Percentiles rank a stretch among this genome's conserved stretches.
phyloP scores from a whole-genome alignment of 2,113 vertebrate species.

The Paratilapia polleni region DNA sequence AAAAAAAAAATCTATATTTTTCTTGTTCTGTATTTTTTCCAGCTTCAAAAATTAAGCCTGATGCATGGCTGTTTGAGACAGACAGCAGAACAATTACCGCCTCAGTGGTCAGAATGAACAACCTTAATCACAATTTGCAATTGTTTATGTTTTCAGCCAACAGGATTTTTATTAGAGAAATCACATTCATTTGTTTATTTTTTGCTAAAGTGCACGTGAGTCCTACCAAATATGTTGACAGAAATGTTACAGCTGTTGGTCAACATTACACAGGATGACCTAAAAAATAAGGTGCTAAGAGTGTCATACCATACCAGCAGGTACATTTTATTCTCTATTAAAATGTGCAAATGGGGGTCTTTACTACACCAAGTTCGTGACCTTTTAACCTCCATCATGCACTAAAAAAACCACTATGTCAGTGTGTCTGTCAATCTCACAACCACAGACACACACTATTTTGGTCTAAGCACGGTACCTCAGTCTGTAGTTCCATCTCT shows the following conservation, averaged over 20 bases:
- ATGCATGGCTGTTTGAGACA: background rate
- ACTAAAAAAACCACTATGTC: background rate
- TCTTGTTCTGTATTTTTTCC: background rate
- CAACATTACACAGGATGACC: background rate
- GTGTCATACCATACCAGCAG: background rate
- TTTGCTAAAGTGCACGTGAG: background rate
- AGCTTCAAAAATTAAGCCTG: background rate
- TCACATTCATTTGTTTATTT: background rate
- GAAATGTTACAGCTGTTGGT: background rate
- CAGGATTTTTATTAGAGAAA: background rate
- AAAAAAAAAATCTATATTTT: background rate
- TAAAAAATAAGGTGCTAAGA: background rate
- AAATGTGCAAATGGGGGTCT: background rate
- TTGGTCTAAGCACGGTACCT: background rate
- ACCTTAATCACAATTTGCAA: background rate
- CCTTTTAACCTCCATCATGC: background rate
- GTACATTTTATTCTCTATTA: background rate
- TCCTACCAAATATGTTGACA: background rate
- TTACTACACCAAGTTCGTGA: background rate
- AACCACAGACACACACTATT: background rate
- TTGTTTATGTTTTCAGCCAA: background rate
- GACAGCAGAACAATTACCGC: background rate
- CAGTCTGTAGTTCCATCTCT: slow-evolving; percentile 19
- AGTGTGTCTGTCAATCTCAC: background rate
- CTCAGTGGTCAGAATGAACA: background rate